phyloP scores from a whole-genome alignment of 2,888 invertebrate species.

The Macrostomum cliftonense region DNA sequence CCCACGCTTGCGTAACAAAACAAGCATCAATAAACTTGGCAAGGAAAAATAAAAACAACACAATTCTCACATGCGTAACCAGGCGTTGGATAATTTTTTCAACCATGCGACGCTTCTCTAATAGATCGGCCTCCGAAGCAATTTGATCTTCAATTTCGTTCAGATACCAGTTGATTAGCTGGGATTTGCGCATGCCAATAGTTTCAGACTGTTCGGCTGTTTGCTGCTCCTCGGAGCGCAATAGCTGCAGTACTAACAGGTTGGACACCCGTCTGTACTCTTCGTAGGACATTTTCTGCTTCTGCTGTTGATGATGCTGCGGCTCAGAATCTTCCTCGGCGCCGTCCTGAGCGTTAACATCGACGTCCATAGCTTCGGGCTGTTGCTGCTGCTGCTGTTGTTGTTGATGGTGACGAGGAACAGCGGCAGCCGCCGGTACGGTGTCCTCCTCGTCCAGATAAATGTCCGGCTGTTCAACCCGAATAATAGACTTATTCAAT shows the following conservation, averaged over 20 bases:
- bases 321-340: conserved; percentile 7
- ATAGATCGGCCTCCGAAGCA: conserved; percentile 69
- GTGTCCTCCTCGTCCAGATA: conserved; percentile 58
- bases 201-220: conserved; percentile 17
- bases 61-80: conserved; percentile 28
- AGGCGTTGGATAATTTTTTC: conserved; percentile 78
- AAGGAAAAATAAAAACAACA: background rate
- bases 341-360: conserved; percentile 16
- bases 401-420: conserved; percentile 3
- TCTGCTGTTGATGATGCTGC: background rate
- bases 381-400: too few relatives aligned
- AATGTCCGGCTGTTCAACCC: conserved; percentile 92
- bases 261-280: conserved; percentile 80
- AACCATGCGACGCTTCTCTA: conserved; percentile 66
- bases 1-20: too few relatives aligned
- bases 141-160: conserved; percentile 60
- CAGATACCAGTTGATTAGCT: conserved; percentile 79
- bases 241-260: conserved; percentile 70
- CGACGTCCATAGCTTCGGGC: too few relatives aligned
- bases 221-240: conserved; percentile 52
- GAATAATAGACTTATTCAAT: conserved; percentile 81
- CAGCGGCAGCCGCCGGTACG: background rate
- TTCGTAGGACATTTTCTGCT: conserved; percentile 50
- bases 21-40: background rate
- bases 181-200: conserved; percentile 47